Evolutionary conservation across 2,113 vertebrate genomes (phyloP).

Genomic region (Clinocottus analis): DNA sequence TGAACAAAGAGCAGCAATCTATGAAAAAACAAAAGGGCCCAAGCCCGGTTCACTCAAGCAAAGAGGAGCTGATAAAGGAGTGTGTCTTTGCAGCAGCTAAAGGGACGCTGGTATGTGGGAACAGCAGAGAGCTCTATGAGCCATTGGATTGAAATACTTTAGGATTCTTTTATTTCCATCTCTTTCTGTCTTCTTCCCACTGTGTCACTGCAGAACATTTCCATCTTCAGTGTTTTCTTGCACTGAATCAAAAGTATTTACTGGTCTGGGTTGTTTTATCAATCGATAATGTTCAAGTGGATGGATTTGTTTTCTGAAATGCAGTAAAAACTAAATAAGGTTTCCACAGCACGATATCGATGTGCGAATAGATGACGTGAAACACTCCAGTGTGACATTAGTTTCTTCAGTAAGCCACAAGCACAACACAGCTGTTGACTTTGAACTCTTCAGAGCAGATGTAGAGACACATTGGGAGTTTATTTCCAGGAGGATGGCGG

Average conservation of each 20-base stretch:
- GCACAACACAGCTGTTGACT: neutral
- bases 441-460: neutral
- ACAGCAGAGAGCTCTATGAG: conserved; percentile 86
- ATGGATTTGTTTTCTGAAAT: neutral
- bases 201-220: neutral
- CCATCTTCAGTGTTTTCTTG: neutral
- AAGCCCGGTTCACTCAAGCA: conserved; percentile 92
- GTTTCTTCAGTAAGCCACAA: neutral
- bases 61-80: conserved; percentile 92
- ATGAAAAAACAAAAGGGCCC: conserved; percentile 93
- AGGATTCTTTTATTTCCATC: conserved; percentile 55
- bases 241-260: neutral
- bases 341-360: neutral
- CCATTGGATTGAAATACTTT: conserved; percentile 80
- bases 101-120: conserved; percentile 90
- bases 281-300: neutral
- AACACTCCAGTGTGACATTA: neutral
- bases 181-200: conserved; percentile 34
- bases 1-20: conserved; percentile 93
- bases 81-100: conserved; percentile 90
- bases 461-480: neutral
- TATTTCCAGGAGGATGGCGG: neutral
- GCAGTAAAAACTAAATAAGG: neutral
- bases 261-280: neutral
- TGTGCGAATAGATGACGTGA: neutral